Evolutionary conservation across 2,113 vertebrate genomes (phyloP), one percentile per base, ranked within the genome.

Genomic region (Formicarius rufipectus): DNA sequence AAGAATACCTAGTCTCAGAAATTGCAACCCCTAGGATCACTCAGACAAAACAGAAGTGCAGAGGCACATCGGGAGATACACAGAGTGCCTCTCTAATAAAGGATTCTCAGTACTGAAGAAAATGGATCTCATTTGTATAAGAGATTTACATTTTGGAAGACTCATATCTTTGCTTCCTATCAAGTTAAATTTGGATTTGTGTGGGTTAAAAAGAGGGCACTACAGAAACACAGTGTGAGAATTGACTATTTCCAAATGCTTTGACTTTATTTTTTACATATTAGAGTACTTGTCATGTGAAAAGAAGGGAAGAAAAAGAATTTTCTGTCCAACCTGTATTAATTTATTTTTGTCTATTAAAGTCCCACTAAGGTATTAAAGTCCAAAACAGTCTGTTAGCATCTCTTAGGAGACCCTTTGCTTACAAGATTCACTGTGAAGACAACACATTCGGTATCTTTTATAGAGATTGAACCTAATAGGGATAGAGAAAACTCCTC

Each of bases 131-230:
- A 55, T 74, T 62, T 71, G 30, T 47, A 40, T 25, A 24, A 40
- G 22, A 68, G 17, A 40, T 19, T 15, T 50, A 37, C 7, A 9
- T 60, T 82, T 84, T 79, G 44, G 22, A 91, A 74, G 31, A 63
- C 8, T 66, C 3, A 2, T 40, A 14, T 49, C 44, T 92, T 74
- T 75, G 42, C 75, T 58, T 84, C 19, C 28, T 40, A 30, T 62
- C 50, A 69, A 82, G 37, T 66, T 92, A 89, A 95, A 90, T 47
- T 19, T 56, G 21, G 27, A 90, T 82, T 84, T 91, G 19, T 40
- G 60, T 12, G 10, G 24, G 40, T 87, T 94, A 78, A 52, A 67
- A 56, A 92, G 73, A 78, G 87, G 77, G 49, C n/a, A 37, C 10
- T 75, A 58, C 40, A 82, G 47, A 90, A 95, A 75, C 28, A 15